Evolutionary conservation across 2,113 vertebrate genomes (phyloP).

Genomic region (Trematocara stigmaticum): DNA sequence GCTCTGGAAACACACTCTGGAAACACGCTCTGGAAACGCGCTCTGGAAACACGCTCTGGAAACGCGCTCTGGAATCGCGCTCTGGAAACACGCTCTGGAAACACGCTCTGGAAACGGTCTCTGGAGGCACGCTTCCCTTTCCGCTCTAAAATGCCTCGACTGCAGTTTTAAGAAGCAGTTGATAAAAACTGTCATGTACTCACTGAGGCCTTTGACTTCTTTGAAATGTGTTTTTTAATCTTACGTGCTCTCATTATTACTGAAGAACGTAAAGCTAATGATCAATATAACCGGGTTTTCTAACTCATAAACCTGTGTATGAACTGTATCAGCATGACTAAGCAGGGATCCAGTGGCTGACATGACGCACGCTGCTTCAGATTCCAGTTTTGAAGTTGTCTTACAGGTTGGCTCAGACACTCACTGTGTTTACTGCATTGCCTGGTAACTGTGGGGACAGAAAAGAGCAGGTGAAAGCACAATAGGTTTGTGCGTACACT

Average conservation of each 20-base stretch:
- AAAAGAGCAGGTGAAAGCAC: not conserved
- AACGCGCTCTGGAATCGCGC: too few relatives aligned
- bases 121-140: not conserved
- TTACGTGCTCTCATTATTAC: not conserved
- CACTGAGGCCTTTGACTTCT: not conserved
- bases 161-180: not conserved
- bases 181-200: not conserved
- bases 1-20: too few relatives aligned
- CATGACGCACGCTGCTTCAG: not conserved
- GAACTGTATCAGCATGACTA: not conserved
- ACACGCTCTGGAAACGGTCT: too few relatives aligned
- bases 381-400: not conserved
- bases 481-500: not conserved
- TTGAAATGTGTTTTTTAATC: not conserved
- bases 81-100: not conserved
- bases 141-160: too few relatives aligned
- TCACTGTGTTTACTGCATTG: not conserved
- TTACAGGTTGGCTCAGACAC: not conserved
- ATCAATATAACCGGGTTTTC: fast-evolving
- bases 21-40: too few relatives aligned
- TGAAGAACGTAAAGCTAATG: not conserved
- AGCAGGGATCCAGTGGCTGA: not conserved
- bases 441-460: not conserved
- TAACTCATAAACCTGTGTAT: not conserved
- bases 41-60: too few relatives aligned